A percentile compares a stretch with the other conserved stretches of the same genome.
Conservation (phyloP, 53 echinoderm and acorn worm species). For the Paracentrotus lividus region DNA sequence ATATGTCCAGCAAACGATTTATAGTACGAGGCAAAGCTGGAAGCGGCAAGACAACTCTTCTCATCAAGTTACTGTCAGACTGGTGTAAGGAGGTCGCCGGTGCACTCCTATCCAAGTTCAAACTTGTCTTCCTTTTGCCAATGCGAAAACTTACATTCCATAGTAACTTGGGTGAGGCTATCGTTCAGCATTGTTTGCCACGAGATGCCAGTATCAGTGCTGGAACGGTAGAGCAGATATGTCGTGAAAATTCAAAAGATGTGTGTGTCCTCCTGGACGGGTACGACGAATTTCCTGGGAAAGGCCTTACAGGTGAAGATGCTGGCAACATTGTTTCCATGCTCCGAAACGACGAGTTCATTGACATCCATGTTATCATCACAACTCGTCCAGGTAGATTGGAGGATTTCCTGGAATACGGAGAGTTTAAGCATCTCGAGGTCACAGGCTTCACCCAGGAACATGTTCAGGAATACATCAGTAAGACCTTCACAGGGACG, state of each 20-base stretch:
- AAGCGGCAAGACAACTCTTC: slow-evolving; percentile 79
- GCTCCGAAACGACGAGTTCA: slow-evolving; percentile 75
- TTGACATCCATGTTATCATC: slow-evolving; percentile 72
- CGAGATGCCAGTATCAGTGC: slow-evolving; percentile 64
- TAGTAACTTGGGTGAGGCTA: slow-evolving; percentile 77
- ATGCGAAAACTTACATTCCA: slow-evolving; percentile 78
- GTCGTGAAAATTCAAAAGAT: slow-evolving; percentile 66
- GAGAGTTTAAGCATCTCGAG: slow-evolving; percentile 74
- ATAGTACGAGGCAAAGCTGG: slow-evolving; percentile 77
- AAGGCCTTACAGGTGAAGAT: slow-evolving; percentile 72
- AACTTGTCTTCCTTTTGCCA: slow-evolving; percentile 73
- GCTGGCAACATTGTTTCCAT: slow-evolving; percentile 78
- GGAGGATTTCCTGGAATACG: slow-evolving; percentile 74
- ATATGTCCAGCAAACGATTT: slow-evolving; percentile 60
- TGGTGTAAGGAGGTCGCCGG: slow-evolving; percentile 71
- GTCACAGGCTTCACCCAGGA: slow-evolving; percentile 76
- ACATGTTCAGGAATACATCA: slow-evolving; percentile 75
- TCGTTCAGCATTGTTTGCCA: slow-evolving; percentile 73
- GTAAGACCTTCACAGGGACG: slow-evolving; percentile 69
- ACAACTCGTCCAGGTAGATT: slow-evolving; percentile 77
- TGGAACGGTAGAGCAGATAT: slow-evolving; percentile 71
- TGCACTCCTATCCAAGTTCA: slow-evolving; percentile 61
- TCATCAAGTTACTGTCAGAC: slow-evolving; percentile 77
- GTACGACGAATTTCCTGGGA: slow-evolving; percentile 81
- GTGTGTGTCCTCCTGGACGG: slow-evolving; percentile 78